Base-by-base conservation (phyloP, 2,113 vertebrate genomes). In the Tor tambroides region DNA sequence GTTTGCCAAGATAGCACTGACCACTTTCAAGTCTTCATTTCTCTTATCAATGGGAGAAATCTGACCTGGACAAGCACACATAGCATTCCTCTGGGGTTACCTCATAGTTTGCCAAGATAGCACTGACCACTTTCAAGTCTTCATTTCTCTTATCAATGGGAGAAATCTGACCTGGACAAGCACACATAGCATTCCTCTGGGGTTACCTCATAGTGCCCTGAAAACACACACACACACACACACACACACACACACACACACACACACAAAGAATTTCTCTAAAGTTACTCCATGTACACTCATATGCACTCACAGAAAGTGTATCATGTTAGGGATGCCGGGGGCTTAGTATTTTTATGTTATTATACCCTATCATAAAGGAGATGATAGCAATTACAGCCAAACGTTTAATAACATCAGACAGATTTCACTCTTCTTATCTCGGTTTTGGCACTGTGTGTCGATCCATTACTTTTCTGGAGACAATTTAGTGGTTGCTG, bases 111-210 rank as follows among this genome's bases (percentile, higher is more conserved):
- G n/a, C n/a, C n/a, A n/a, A n/a, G 43, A 83, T 54, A 35, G 15
- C 41, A 83, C 81, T 83, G 65, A 83, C 81, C 81, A 72, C 80
- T 67, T 82, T 82, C 8, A 67, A 82, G 65, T 69, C 67, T n/a
- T 72, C 21, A 17, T 72, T 72, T 72, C 80, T 76, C 80, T 69
- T 71, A 46, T 84, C 71, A 81, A 85, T 69, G 80, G 54, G 35
- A 67, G 88, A 85, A 87, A 89, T 81, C 69, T 89, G 85, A 89
- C 56, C 76, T 76, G 85, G 72, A 63, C 80, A 85, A 35, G 56
- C 71, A 89, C 81, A 89, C 85, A 82, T 41, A 76, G 35, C 83
- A 85, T 89, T 89, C 86, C 61, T 54, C 38, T 87, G 77, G 49
- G 63, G 38, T 85, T 78, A 85, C 83, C 67, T 82, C 86, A 89